Evolutionary conservation across 1,140 invertebrate genomes (phyloP), one percentile per base, ranked within the genome.

Genomic region (Drosophila kepulauana): DNA sequence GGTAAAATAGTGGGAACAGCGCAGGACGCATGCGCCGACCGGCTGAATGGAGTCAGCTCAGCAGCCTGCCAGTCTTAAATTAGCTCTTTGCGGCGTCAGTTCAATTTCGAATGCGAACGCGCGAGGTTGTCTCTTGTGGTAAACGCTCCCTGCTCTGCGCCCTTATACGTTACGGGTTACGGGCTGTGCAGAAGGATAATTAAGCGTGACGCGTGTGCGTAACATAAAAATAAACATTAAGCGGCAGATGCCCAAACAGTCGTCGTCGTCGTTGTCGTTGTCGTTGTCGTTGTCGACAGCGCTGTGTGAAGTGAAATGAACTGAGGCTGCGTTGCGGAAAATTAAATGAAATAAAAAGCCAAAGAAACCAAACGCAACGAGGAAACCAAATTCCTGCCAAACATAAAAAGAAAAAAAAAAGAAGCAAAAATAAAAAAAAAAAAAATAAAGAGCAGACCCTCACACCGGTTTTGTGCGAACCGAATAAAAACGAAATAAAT

Each of bases 191-290:
- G 71, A 68, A 87, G 84, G 84, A 82, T 82, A 87, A 87, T 87
- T 88, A 88, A 87, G 82, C 84, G 82, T 87, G 82, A 87, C 82
- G 82, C 82, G 82, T 87, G 82, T 87, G 82, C 82, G 82, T 87
- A 87, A 79, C 82, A 87, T 87, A 79, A 87, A 86, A 87, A 87
- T 87, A 82, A 82, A 64, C 84, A 87, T 88, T 81, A 85, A 82
- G 56, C 56, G 58, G 57, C 76, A 70, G 76, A 73, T 79, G 80
- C 71, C 66, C 41, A 33, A 33, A 8, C 33, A 33, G 33, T 33
- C 33, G 33, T 33, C 33, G 35, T 38, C 35, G 35, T 38, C 35
- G 33, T 33, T 6, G 33, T 33, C 33, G 35, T 38, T 10, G 33
- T 33, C 33, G 33, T 33, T 6, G 35, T 38, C 35, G 35, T 33